Evolutionary conservation across 53 echinoderm and acorn worm genomes (phyloP), one percentile per base, ranked within the genome.

Genomic region (Glandiceps talaboti): DNA sequence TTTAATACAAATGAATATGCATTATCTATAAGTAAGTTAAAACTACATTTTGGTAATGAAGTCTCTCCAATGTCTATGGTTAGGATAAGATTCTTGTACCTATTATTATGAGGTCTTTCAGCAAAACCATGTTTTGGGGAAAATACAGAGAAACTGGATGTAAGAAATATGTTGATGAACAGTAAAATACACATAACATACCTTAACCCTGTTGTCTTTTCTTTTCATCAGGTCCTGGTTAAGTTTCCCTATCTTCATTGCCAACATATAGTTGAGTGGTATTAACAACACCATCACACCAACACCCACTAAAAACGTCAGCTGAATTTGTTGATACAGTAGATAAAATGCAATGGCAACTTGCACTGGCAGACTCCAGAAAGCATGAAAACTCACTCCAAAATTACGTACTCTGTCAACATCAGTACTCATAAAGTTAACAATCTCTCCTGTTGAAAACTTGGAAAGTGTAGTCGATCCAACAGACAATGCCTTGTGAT

Each of bases 391-490:
- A 74, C 99, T 99, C 75, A 84, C 85, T 78, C 99, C 93, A 82
- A 99, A 88, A 86, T 99, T 99, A 77, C 93, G 85, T 14, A 99
- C 89, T 75, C 99, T 81, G 74, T 94, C 99, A 1, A 92, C 82
- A 73, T 99, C 99, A 27, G 94, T 93, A 83, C 99, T 99, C 99
- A 99, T 99, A 74, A 99, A 99, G 75, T 99, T 99, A 76, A 99
- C 99, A 79, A 99, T 99, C 80, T 99, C 89, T 14, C 99, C 99
- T 0, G 93, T 91, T 6, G 93, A 86, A 80, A 99, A 99, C 64
- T 83, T 82, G 25, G 91, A 85, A 28, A 91, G 75, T 1, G 88
- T 82, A 28, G 99, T 87, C 14, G 86, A 81, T 31, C 89, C 91
- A 14, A 99, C 94, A 73, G 89, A 82, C 14, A 99, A 80, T 6